phyloP scores from a whole-genome alignment of 2,797 vertebrate genomes.

The Artibeus lituratus region DNA sequence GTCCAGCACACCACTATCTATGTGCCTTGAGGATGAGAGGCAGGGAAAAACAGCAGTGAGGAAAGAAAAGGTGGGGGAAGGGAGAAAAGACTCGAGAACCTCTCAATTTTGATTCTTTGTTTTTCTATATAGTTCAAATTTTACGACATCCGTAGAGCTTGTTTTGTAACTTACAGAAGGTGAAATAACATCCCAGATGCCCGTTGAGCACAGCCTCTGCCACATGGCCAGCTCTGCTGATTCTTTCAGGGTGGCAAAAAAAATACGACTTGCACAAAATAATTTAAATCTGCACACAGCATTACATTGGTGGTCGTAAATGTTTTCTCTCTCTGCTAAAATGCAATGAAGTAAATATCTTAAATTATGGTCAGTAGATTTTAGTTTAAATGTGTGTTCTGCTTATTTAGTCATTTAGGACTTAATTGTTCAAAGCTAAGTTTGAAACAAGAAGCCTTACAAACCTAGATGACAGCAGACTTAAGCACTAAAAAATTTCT shows the following conservation, averaged over 20 bases:
- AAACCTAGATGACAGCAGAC: conserved; percentile 26
- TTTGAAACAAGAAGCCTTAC: conserved; percentile 13
- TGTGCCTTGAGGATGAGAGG: background rate
- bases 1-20: background rate
- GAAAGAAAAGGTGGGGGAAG: background rate
- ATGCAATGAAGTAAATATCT: conserved; percentile 32
- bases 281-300: background rate
- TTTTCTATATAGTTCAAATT: background rate
- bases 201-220: background rate
- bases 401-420: conserved; percentile 25
- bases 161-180: background rate
- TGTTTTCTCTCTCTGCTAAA: conserved; percentile 39
- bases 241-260: background rate
- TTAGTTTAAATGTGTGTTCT: conserved; percentile 25
- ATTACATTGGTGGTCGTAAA: background rate
- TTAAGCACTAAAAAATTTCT: conserved; percentile 30
- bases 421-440: conserved; percentile 22
- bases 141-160: background rate
- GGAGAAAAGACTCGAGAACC: background rate
- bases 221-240: background rate
- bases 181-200: background rate
- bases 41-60: background rate
- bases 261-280: background rate
- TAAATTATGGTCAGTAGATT: background rate
- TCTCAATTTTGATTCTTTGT: background rate